Base-by-base conservation (phyloP, 2,888 invertebrate genomes). In the Leucoma salicis region DNA sequence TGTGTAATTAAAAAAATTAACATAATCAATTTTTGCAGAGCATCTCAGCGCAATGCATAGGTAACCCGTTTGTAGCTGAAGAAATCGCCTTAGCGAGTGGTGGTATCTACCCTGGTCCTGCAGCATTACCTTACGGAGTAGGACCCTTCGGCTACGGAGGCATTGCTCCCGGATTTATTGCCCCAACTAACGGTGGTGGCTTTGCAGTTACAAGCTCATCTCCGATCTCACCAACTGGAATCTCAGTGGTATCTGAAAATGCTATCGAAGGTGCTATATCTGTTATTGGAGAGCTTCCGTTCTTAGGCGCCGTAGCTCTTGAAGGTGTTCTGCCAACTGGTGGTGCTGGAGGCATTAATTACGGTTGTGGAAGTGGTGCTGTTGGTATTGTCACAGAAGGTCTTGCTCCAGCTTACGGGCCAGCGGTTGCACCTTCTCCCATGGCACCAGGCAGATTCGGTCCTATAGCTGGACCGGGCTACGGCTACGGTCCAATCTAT, bases 211-310 rank as follows among this genome's bases (percentile, higher is more conserved):
- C 64, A 42, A 78, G 78, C 40, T 40, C 52, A 0, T 78, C 78
- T 2, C 63, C 65, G 2, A 46, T 69, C 18, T 39, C 70, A 1
- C 74, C 77, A 5, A 56, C 53, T n/a, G 79, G 81, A 1, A 55
- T 80, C n/a, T 55, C 63, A 1, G 61, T 80, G 6, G 38, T 59
- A 1, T 76, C 79, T 18, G 75, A 78, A 6, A 80, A 79, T 34
- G 52, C 48, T 0, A 70, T 65, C 33, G 76, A 75, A 49, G 80
- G 80, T 13, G 34, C 61, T 14, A 42, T 81, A 0, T 42, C 55
- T 0, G 68, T 74, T 0, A 53, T 49, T 12, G 81, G 82, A 28
- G 64, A 76, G 35, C 41, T 82, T 11, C 81, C 77, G 1, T 76
- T 81, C 60, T 33, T 77, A 2, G 71, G 76, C 4, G 62, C 41